Evolutionary conservation across 2,888 invertebrate species (phyloP), one percentile per base, ranked within the genome.

Genomic region (Beris morrisii): DNA sequence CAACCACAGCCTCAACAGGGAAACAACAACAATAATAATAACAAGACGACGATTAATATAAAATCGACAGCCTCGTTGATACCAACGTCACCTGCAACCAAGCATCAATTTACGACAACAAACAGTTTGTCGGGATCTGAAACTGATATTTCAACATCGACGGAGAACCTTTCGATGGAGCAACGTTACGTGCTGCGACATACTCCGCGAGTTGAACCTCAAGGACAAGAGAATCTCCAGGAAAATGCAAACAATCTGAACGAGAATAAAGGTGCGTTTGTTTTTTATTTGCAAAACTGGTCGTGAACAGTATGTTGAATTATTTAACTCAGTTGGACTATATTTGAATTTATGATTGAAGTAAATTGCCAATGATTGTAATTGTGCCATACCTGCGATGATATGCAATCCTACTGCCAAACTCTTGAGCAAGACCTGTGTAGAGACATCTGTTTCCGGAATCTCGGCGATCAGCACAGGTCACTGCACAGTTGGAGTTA

Each of bases 121-220:
- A 70, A 65, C 52, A 78, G 73, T 66, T 77, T 91, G 72, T 91
- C 93, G 73, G 93, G 93, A 45, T 93, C 93, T 78, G 94, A 94
- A 81, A 92, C 93, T 5, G 93, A 94, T 83, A 89, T 93, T 67
- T 93, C 93, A 12, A 93, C 93, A 55, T 94, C 93, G 13, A 93
- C 90, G 73, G 94, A 95, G 81, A 95, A 94, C 81, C 82, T 95
- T 70, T 92, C 92, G 44, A 86, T 90, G 74, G 92, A 93, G 79
- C 92, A 93, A 78, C 85, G 91, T 72, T 91, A 91, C 82, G 91
- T 92, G 54, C 89, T 93, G 69, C 83, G 89, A 71, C 71, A 71
- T 59, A 72, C 71, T n/a, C 69, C 91, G 5, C 84, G 95, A 45
- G 94, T 94, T 75, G 95, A 95, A 77, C 95, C 95, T 0, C 95